phyloP scores from a whole-genome alignment of 2,113 vertebrate genomes.

The Okapia johnstoni region DNA sequence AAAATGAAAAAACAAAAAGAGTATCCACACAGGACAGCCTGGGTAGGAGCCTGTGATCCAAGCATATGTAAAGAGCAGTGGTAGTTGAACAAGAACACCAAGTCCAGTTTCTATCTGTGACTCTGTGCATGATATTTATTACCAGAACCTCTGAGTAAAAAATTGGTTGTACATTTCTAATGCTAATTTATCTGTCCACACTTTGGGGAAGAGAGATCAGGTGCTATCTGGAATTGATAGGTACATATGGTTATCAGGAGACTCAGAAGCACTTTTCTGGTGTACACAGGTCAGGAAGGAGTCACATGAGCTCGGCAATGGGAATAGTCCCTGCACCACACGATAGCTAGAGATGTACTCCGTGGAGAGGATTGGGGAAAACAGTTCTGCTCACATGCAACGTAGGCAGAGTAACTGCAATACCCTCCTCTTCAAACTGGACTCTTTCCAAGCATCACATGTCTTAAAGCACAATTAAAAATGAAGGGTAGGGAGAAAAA shows the following conservation, averaged over 20 bases:
- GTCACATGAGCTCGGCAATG: neutral
- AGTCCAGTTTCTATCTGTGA: neutral
- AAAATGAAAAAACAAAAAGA: neutral
- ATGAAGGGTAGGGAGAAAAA: neutral
- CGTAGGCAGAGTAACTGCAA: neutral
- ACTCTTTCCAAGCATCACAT: neutral
- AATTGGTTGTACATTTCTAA: neutral
- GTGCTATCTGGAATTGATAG: neutral
- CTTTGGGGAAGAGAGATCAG: neutral
- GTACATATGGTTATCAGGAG: neutral
- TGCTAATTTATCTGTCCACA: neutral
- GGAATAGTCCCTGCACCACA: neutral
- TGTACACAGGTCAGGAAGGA: neutral
- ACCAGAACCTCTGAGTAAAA: neutral
- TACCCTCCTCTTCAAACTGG: neutral
- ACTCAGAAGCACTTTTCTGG: neutral
- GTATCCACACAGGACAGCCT: neutral
- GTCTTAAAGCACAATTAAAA: neutral
- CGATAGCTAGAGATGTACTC: neutral
- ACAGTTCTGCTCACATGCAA: neutral
- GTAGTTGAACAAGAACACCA: neutral
- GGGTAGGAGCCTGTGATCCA: neutral
- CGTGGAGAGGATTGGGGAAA: neutral
- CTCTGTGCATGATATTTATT: neutral
- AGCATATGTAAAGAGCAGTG: neutral